Base-by-base conservation (phyloP, 2,113 vertebrate genomes). In the Apistogramma diplotaenia region DNA sequence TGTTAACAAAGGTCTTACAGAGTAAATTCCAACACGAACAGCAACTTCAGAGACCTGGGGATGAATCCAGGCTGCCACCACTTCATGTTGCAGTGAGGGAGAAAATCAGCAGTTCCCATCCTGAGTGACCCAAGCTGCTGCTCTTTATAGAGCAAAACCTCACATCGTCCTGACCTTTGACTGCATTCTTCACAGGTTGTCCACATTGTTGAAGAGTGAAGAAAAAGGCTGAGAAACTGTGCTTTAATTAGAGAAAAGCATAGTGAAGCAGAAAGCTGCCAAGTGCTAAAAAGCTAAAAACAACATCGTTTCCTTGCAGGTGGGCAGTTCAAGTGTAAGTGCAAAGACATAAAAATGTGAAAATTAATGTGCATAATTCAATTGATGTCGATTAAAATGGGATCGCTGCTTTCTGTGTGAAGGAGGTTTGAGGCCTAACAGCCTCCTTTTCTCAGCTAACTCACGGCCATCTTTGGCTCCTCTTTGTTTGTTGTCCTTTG, bases 371-470 rank as follows among this genome's bases (percentile, higher is more conserved):
- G 8, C 21, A 12, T 51, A 67, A 74, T 55, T 79, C 6, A 65
- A 23, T 51, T 16, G 49, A 40, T 6, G 6, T 27, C 15, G 19
- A 18, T 53, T n/a, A 53, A n/a, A 53, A n/a, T 2, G 2, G 1
- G 2, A 46, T 49, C 7, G 7, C 37, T 3, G 21, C 3, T 67
- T 67, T 46, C 37, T 70, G 23, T 21, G 15, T 19, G 62, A 49
- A 67, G 40, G 0, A 27, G 16, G 49, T 19, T 49, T 12, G 62
- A 70, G 16, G 25, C 6, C 0, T 0, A 2, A 7, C 3, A 0
- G 43, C 29, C 16, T 51, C 43, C 65, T 2, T 51, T 31, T 70
- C 19, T 18, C 43, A 49, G 15, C 16, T 49, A 49, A 18, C 23
- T 23, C 7, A 54, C 9, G 25, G 12, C 29, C 31, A 70, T 6